Percentiles rank a stretch among this genome's conserved stretches.
These are phyloP conservation scores for Dendrolimus kikuchii DNA, from an alignment of 1,140 invertebrate species.

Conservation along the genomic window DNA sequence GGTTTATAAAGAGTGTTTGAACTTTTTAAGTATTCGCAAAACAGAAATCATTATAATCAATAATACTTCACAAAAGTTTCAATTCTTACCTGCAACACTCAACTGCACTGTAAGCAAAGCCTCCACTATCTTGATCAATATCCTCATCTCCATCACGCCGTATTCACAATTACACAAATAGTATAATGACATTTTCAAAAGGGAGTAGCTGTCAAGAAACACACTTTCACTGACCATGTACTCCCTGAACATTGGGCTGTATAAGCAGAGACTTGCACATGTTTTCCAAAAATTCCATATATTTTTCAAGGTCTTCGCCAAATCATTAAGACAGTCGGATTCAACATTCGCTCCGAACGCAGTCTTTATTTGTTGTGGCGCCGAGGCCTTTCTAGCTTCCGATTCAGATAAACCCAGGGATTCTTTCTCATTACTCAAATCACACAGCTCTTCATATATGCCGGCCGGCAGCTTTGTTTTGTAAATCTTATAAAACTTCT, in stretches of 20 bases:
- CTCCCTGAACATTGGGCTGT: constrained; percentile 72
- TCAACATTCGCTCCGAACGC: constrained; percentile 12
- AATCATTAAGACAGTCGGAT: constrained; percentile 27
- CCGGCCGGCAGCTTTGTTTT: constrained; percentile 38
- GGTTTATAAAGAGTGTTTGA: too few species aligned
- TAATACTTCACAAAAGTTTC: neutral
- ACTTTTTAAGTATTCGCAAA: too few species aligned
- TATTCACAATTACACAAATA: constrained; percentile 30
- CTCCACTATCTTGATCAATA: constrained; percentile 56
- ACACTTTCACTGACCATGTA: constrained; percentile 51
- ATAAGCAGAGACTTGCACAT: constrained; percentile 72
- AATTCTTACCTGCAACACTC: constrained; percentile 43
- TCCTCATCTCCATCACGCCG: constrained; percentile 24
- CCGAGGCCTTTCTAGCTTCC: constrained; percentile 12
- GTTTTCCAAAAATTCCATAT: constrained; percentile 73
- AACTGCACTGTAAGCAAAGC: constrained; percentile 61
- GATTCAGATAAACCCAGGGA: constrained; percentile 11
- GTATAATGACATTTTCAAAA: constrained; percentile 55
- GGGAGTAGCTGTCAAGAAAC: constrained; percentile 42
- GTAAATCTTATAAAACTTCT: constrained; percentile 49
- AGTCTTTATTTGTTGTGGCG: constrained; percentile 21
- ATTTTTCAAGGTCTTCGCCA: constrained; percentile 46
- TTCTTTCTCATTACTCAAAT: constrained; percentile 40
- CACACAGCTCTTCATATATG: constrained; percentile 39
- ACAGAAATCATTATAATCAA: too few species aligned